A percentile compares a stretch with the other conserved stretches of the same genome.
Evolutionary conservation across 1,140 invertebrate genomes (phyloP).

Genomic region (Apis laboriosa): DNA sequence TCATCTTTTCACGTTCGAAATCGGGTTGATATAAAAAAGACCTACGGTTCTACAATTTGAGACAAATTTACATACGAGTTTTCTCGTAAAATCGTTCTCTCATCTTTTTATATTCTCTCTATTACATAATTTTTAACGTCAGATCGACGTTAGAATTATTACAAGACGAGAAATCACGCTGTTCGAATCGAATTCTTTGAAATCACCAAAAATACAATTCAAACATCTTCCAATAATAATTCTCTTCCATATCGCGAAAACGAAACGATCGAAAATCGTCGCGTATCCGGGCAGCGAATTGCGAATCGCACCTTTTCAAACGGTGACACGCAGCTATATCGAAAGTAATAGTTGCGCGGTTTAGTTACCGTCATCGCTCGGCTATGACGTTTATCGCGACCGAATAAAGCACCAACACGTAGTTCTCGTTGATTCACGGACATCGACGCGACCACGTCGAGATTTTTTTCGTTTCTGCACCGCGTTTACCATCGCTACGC

Average conservation of each 20-base stretch:
- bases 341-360: conserved; percentile 32
- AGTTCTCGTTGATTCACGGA: conserved; percentile 40
- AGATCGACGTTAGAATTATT: no score
- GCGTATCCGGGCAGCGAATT: conserved; percentile 5
- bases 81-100: neutral
- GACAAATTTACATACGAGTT: neutral
- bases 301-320: conserved; percentile 18
- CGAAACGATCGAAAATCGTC: conserved; percentile 17
- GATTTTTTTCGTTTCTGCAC: conserved; percentile 33
- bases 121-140: neutral
- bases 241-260: neutral
- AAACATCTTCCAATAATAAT: neutral
- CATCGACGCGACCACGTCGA: conserved; percentile 9
- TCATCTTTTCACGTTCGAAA: neutral
- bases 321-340: neutral
- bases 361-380: conserved; percentile 33
- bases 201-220: neutral
- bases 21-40: neutral
- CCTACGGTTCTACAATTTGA: neutral
- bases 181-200: neutral
- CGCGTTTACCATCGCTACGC: conserved; percentile 25
- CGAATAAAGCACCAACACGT: conserved; percentile 47
- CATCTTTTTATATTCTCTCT: neutral
- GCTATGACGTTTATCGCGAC: conserved; percentile 50
- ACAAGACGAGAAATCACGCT: neutral